Conservation (phyloP, 2,113 vertebrate genomes). For the Megalops atlanticus region DNA sequence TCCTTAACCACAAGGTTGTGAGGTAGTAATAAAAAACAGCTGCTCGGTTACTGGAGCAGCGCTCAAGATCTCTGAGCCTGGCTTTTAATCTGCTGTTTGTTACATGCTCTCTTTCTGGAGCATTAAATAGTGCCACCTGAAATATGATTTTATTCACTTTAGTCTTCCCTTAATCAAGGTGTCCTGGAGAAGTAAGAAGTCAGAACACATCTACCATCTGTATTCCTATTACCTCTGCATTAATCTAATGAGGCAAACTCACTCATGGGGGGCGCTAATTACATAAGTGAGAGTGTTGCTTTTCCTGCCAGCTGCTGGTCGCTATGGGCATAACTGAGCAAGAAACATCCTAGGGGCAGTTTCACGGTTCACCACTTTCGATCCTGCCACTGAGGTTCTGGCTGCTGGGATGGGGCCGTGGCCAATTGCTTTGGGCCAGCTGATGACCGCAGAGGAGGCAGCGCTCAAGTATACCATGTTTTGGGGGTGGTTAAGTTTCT, state of each 20-base stretch:
- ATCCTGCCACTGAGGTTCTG: not conserved
- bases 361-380: not conserved
- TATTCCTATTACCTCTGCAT: not conserved
- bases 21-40: not conserved
- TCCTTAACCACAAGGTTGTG: conserved; percentile 2
- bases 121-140: not conserved
- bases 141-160: not conserved
- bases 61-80: not conserved
- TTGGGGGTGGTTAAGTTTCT: not conserved
- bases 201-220: not conserved
- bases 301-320: not conserved
- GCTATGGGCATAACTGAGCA: not conserved
- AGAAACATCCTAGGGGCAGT: not conserved
- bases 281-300: not conserved
- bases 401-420: not conserved
- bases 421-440: not conserved
- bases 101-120: not conserved
- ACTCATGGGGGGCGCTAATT: not conserved
- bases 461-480: no score
- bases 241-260: not conserved
- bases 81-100: not conserved
- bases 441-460: no score
- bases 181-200: not conserved
- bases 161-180: not conserved
- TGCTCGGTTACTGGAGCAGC: not conserved